Conservation (phyloP, 2,113 vertebrate species). For the Thymallus thymallus region DNA sequence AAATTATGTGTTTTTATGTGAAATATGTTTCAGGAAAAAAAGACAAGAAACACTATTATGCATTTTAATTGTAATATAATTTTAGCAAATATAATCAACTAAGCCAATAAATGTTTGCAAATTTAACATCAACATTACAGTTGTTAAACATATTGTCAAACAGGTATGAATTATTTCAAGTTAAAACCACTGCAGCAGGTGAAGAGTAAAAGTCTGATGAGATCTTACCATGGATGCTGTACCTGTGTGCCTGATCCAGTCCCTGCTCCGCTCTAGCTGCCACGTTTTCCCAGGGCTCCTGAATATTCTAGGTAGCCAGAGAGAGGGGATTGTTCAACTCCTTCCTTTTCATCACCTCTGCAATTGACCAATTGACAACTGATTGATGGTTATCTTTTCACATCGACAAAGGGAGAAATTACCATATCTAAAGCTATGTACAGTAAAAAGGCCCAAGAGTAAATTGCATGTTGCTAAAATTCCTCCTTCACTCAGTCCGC, state of each 20-base stretch:
- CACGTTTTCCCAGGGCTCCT: constrained; percentile 81
- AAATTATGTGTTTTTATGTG: neutral
- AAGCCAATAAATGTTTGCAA: too few species aligned
- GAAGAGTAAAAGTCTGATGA: neutral
- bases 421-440: constrained; percentile 99
- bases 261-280: constrained; percentile 78
- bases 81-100: too few species aligned
- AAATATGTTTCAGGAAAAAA: neutral
- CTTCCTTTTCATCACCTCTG: constrained; percentile 92
- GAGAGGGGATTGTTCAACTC: constrained; percentile 86
- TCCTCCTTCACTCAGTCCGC: constrained; percentile 68
- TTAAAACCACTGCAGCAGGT: neutral
- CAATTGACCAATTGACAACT: constrained; percentile 99
- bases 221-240: neutral
- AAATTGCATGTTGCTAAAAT: constrained; percentile 98
- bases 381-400: constrained; percentile 99
- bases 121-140: too few species aligned
- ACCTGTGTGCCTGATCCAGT: constrained; percentile 74
- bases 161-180: neutral
- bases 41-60: too few species aligned
- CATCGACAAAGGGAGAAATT: constrained; percentile 95
- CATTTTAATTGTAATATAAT: too few species aligned
- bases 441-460: constrained; percentile 96
- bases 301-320: constrained; percentile 89
- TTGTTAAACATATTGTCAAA: too few species aligned